Evolutionary conservation across 2,797 vertebrate genomes (phyloP), one percentile per base, ranked within the genome.

Genomic region (Gallirallus australis): DNA sequence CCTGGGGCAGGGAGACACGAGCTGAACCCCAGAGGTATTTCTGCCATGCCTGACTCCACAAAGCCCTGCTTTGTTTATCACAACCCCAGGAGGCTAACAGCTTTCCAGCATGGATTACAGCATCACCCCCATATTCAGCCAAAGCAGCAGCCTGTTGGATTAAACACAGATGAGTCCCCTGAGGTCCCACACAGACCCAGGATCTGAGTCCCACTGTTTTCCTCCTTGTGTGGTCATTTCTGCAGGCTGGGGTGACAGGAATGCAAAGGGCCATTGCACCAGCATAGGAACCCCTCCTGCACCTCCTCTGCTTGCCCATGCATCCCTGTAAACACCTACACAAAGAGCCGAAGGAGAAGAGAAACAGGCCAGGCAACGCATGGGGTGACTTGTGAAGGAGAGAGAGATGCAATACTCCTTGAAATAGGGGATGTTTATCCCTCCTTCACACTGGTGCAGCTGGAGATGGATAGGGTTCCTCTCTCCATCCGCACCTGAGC

Each of bases 291-390:
- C 16, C 2, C 27, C 18, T 4, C 52, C 52, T 21, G 6, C 31
- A 15, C 21, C 60, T 52, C 50, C 35, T 31, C 28, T 0, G 0
- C 16, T 9, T 6, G 59, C n/a, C n/a, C 17, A 1, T 3, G 6
- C 10, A 3, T n/a, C 11, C 2, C 27, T 52, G 18, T 15, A 8
- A 59, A 15, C 16, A 16, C 30, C 45, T 10, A 42, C 45, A 52
- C 31, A 52, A 40, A 63, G 52, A 52, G 31, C 18, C 0, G 2
- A 45, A 77, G 1, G 11, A 54, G 27, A 45, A 37, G n/a, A 37
- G 37, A 45, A 69, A 42, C 1, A 4, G 40, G 40, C 56, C 40
- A 48, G 60, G 60, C 19, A 30, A 40, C 24, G 30, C 60, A 6
- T 5, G 25, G 33, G 40, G 40, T 40, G 40, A 30, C 25, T 39